phyloP scores from a whole-genome alignment of 2,888 invertebrate species.

The Ormyrus nitidulus region DNA sequence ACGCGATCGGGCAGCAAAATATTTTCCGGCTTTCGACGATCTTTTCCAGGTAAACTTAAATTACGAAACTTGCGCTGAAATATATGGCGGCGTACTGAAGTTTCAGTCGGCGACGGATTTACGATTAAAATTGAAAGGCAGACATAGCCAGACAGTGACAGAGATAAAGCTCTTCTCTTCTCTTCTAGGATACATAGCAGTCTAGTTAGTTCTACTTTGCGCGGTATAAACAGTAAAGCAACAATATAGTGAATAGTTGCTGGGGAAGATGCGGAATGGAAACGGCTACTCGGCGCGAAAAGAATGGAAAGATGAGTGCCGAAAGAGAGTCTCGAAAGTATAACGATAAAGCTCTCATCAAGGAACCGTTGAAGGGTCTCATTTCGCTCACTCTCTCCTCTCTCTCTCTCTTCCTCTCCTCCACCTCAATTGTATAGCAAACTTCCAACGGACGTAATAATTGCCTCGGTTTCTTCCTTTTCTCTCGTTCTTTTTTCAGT shows the following conservation, averaged over 20 bases:
- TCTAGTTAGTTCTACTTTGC: too few relatives aligned
- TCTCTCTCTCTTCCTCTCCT: too few relatives aligned
- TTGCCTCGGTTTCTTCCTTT: constrained; percentile 38
- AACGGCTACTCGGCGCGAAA: constrained; percentile 19
- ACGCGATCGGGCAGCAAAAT: not conserved
- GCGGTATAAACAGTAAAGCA: too few relatives aligned
- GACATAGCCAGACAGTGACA: not conserved
- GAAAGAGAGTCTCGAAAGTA: constrained; percentile 41
- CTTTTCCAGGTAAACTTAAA: constrained; percentile 30
- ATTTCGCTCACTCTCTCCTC: constrained; percentile 7
- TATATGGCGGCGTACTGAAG: constrained; percentile 1
- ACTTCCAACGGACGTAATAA: constrained; percentile 55
- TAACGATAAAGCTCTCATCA: constrained; percentile 56
- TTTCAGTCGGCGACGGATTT: constrained; percentile 21
- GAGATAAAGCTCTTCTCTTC: not conserved
- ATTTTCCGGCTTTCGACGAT: not conserved
- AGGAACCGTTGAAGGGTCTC: constrained; percentile 34
- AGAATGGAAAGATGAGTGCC: constrained; percentile 19
- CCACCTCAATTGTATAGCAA: constrained; percentile 34
- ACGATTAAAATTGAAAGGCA: constrained; percentile 41
- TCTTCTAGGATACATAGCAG: too few relatives aligned
- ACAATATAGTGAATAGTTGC: not conserved
- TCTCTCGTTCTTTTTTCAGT: constrained; percentile 20
- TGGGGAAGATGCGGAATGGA: not conserved
- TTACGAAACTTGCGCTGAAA: constrained; percentile 39